Evolutionary conservation across 2,888 invertebrate species (phyloP).

Genomic region (Linyphia triangularis): DNA sequence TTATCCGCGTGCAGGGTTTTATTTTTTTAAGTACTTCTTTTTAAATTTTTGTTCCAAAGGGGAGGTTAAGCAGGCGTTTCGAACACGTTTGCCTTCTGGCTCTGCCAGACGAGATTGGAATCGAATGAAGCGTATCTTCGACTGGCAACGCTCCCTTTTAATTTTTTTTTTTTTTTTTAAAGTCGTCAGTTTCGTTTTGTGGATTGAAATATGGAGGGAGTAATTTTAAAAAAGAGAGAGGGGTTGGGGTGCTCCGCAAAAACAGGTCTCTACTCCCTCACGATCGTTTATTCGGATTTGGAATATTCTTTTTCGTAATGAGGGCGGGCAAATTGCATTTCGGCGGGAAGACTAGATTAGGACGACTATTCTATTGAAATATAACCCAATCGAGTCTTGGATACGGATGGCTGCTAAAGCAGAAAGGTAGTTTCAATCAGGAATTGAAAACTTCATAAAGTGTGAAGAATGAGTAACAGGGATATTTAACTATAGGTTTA

Average conservation of each 20-base stretch:
- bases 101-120: constrained; percentile 8
- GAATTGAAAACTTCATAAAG: not conserved
- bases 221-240: not conserved
- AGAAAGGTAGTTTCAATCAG: not conserved
- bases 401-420: not conserved
- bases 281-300: constrained; percentile 17
- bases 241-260: not conserved
- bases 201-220: not conserved
- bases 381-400: not conserved
- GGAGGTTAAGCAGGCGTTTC: constrained; percentile 59
- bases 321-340: constrained; percentile 27
- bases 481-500: no score
- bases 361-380: not conserved
- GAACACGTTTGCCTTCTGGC: constrained; percentile 58
- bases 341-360: not conserved
- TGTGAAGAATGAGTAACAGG: not conserved
- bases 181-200: constrained; percentile 7
- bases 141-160: not conserved
- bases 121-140: constrained; percentile 55
- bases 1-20: no score
- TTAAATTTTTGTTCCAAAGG: no score
- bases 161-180: not conserved
- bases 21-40: no score
- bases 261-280: not conserved
- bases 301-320: constrained; percentile 41